Evolutionary conservation across 2,113 vertebrate species (phyloP).

Genomic region (Amblyornis subalaris): DNA sequence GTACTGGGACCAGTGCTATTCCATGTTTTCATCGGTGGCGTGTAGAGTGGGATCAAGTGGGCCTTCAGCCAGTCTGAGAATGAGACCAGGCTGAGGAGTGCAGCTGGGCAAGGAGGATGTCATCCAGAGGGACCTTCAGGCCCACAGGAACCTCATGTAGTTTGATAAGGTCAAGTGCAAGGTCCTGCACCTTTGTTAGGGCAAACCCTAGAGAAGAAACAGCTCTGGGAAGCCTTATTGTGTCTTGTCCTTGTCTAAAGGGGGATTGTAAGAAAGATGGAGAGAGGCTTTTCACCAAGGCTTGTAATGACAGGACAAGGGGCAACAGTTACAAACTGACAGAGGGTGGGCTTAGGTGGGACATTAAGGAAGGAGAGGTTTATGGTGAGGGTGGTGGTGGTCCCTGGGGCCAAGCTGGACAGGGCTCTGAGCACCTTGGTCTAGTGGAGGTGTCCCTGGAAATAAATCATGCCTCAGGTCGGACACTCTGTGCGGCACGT

Average conservation of each 20-base stretch:
- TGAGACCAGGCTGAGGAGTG: not conserved
- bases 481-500: accelerated
- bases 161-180: not conserved
- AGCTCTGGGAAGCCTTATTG: accelerated
- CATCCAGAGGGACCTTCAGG: not conserved
- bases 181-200: not conserved
- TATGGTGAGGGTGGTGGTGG: accelerated
- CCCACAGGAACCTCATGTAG: not conserved
- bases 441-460: not conserved
- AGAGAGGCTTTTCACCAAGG: not conserved
- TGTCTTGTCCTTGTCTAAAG: not conserved
- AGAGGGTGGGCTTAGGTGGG: not conserved
- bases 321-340: not conserved
- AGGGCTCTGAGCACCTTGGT: not conserved
- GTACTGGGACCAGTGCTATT: not conserved
- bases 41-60: not conserved
- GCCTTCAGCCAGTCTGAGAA: not conserved
- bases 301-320: not conserved
- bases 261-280: not conserved
- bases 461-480: not conserved
- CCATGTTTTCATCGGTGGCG: accelerated
- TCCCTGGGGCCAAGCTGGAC: not conserved
- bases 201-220: not conserved
- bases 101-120: not conserved
- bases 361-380: not conserved